These are phyloP conservation scores for Urocolius indicus DNA, from an alignment of 2,113 vertebrate species.

Conservation along the genomic window DNA sequence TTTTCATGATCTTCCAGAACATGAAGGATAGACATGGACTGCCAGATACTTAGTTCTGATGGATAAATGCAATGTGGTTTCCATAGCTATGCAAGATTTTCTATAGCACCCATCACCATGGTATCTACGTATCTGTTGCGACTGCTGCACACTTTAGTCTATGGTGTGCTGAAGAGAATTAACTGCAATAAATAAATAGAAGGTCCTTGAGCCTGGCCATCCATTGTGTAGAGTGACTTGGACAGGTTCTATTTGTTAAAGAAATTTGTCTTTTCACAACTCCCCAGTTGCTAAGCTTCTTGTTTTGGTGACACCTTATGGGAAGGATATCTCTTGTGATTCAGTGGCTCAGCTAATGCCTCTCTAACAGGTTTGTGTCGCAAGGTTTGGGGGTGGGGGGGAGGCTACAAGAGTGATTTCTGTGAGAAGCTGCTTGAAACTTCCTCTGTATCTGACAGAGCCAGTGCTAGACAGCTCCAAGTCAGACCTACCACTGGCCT, in stretches of 20 bases:
- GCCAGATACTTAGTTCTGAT: conserved; percentile 46
- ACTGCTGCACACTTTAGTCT: neutral
- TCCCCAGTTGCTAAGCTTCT: neutral
- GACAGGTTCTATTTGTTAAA: neutral
- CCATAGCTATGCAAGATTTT: conserved; percentile 62
- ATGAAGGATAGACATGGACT: conserved; percentile 40
- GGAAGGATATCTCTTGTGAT: neutral
- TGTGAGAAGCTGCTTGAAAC: too few relatives aligned
- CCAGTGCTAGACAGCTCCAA: too few relatives aligned
- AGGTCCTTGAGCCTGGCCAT: neutral
- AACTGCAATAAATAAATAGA: neutral
- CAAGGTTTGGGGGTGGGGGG: too few relatives aligned
- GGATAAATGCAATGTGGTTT: conserved; percentile 53
- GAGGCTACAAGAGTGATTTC: too few relatives aligned
- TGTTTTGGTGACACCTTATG: neutral
- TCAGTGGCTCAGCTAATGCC: neutral
- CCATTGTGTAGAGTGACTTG: neutral
- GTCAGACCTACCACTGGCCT: too few relatives aligned
- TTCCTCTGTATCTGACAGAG: too few relatives aligned
- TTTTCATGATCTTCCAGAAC: conserved; percentile 56
- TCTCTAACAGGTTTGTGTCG: neutral
- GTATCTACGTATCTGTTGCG: conserved; percentile 34
- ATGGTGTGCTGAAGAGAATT: neutral
- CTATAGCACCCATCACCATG: conserved; percentile 49
- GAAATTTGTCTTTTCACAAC: neutral